These are phyloP conservation scores for Galerucella nymphaeae DNA, from an alignment of 2,888 invertebrate species.

Conservation along the genomic window DNA sequence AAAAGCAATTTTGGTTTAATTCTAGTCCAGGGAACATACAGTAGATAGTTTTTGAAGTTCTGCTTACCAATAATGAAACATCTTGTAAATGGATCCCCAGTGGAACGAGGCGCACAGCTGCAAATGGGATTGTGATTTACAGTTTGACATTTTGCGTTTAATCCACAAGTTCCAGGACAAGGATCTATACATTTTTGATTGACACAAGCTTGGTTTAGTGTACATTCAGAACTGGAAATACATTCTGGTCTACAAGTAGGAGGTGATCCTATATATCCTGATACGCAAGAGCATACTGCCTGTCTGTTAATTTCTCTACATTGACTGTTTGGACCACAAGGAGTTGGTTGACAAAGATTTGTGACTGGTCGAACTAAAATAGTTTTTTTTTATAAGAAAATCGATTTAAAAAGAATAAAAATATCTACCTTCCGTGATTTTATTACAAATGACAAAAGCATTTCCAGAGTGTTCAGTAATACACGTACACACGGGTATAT, in stretches of 20 bases:
- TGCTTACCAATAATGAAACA: conserved; percentile 70
- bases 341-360: conserved; percentile 67
- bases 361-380: not conserved
- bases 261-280: conserved; percentile 75
- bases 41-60: not conserved
- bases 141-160: conserved; percentile 77
- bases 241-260: conserved; percentile 82
- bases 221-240: conserved; percentile 78
- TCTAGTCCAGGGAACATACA: too few species aligned
- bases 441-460: conserved; percentile 67
- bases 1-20: not conserved
- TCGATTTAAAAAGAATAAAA: conserved; percentile 29
- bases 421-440: conserved; percentile 62
- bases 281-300: conserved; percentile 79
- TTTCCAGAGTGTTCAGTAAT: conserved; percentile 60
- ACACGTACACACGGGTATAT: conserved; percentile 77
- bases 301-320: conserved; percentile 75
- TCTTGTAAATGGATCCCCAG: conserved; percentile 79
- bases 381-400: conserved; percentile 30
- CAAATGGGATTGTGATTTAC: conserved; percentile 81
- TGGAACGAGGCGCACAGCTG: conserved; percentile 72
- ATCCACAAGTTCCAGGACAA: conserved; percentile 81
- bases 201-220: conserved; percentile 76
- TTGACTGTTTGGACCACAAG: conserved; percentile 81
- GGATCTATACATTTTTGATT: conserved; percentile 83